Percentiles rank a stretch among this genome's conserved stretches.
Evolutionary conservation across 2,113 vertebrate species (phyloP).

Genomic region (Carassius gibelio): DNA sequence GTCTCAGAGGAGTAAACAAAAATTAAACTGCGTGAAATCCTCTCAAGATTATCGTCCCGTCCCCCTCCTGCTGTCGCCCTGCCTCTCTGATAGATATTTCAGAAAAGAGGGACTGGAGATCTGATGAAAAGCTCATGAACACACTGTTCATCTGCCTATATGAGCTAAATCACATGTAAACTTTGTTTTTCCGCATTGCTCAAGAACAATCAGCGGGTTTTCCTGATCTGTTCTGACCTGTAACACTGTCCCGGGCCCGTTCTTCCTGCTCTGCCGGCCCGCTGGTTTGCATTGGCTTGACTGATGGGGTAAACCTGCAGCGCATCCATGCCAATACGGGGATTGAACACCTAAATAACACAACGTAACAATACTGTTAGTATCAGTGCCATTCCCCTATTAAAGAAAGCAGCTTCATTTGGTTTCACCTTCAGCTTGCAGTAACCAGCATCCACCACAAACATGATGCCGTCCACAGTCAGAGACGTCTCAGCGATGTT

Average conservation of each 20-base stretch:
- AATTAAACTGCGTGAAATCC: conserved; percentile 62
- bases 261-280: conserved; percentile 91
- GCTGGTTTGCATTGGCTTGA: conserved; percentile 97
- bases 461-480: conserved; percentile 99
- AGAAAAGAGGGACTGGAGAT: conserved; percentile 24
- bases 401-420: not conserved
- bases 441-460: conserved; percentile 96
- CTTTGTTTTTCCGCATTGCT: not conserved
- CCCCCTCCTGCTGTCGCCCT: not conserved
- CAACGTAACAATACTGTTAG: not conserved
- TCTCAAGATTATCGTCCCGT: conserved; percentile 47
- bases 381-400: not conserved
- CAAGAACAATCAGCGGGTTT: not conserved
- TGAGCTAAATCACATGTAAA: not conserved
- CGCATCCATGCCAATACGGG: conserved; percentile 98
- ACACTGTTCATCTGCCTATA: too few relatives aligned
- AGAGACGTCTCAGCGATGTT: conserved; percentile 98
- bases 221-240: conserved; percentile 74
- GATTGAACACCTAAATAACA: conserved; percentile 91
- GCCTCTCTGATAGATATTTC: conserved; percentile 24
- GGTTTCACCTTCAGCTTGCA: conserved; percentile 90
- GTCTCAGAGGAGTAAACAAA: conserved; percentile 57
- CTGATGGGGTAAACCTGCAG: conserved; percentile 98
- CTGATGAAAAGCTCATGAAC: not conserved
- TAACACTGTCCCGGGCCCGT: conserved; percentile 98